Conservation (phyloP, 53 echinoderm and acorn worm genomes). For the Glandiceps talaboti region DNA sequence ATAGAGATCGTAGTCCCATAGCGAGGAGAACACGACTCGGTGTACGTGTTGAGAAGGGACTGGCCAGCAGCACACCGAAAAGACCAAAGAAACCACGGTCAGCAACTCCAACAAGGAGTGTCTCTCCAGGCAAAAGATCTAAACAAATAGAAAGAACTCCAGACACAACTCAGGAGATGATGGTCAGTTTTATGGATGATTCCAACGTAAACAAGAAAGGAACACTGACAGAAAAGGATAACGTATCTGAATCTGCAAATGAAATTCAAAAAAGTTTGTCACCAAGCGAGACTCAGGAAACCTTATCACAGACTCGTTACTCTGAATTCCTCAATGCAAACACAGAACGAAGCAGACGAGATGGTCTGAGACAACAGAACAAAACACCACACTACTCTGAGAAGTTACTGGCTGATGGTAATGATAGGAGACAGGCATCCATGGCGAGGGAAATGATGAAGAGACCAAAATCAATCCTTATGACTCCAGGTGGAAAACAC, state of each 20-base stretch:
- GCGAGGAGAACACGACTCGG: not conserved
- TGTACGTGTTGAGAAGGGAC: not conserved
- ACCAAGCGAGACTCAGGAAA: not conserved
- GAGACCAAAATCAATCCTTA: slow-evolving; percentile 75
- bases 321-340: not conserved
- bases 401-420: slow-evolving; percentile 23
- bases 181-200: not conserved
- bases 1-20: not conserved
- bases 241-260: not conserved
- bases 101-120: not conserved
- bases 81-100: not conserved
- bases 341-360: not conserved
- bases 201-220: not conserved
- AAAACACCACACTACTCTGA: slow-evolving; percentile 8
- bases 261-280: too few species aligned
- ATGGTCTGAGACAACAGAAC: not conserved
- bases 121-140: not conserved
- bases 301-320: not conserved
- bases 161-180: not conserved
- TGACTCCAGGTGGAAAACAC: slow-evolving; percentile 41
- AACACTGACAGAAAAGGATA: not conserved
- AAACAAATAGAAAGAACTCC: not conserved
- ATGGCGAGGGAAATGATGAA: slow-evolving; percentile 6
- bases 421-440: slow-evolving; percentile 18
- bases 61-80: not conserved